phyloP scores from a whole-genome alignment of 1,140 invertebrate genomes.

The Zaprionus taronus region DNA sequence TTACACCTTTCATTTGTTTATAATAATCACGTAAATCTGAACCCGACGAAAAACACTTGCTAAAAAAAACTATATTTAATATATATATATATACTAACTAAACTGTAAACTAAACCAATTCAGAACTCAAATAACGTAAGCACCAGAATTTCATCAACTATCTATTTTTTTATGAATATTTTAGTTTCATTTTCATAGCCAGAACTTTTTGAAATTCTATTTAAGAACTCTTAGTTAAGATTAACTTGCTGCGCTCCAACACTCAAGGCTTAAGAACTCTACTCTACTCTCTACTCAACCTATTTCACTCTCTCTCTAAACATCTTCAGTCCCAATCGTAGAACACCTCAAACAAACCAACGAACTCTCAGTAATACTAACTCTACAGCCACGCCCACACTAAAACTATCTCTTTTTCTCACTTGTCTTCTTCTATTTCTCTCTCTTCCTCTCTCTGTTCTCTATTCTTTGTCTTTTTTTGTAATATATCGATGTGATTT shows the following conservation, averaged over 20 bases:
- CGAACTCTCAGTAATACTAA: constrained; percentile 31
- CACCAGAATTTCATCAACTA: constrained; percentile 39
- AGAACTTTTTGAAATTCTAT: constrained; percentile 60
- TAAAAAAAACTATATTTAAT: constrained; percentile 61
- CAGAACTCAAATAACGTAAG: constrained; percentile 20
- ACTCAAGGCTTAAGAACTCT: constrained; percentile 8
- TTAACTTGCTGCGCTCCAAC: constrained; percentile 16
- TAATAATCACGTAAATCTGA: constrained; percentile 77
- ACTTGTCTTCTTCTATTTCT: constrained; percentile 68
- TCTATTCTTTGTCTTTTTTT: constrained; percentile 72
- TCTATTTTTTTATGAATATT: constrained; percentile 25
- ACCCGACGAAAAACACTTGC: constrained; percentile 84
- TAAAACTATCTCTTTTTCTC: constrained; percentile 65
- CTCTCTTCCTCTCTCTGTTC: constrained; percentile 50
- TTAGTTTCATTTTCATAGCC: constrained; percentile 57
- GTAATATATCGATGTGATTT: constrained; percentile 54
- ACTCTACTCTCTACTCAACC: background rate
- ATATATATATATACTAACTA: constrained; percentile 36
- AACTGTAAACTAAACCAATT: constrained; percentile 53
- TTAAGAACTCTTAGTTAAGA: constrained; percentile 33
- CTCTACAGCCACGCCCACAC: constrained; percentile 58
- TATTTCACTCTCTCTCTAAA: constrained; percentile 1
- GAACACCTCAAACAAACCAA: constrained; percentile 38
- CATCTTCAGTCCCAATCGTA: constrained; percentile 14
- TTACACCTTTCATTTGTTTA: constrained; percentile 72